A percentile compares a stretch with the other conserved stretches of the same genome.
These are phyloP conservation scores for Chloroclystis v-ata DNA, from an alignment of 2,888 invertebrate genomes.

Conservation along the genomic window DNA sequence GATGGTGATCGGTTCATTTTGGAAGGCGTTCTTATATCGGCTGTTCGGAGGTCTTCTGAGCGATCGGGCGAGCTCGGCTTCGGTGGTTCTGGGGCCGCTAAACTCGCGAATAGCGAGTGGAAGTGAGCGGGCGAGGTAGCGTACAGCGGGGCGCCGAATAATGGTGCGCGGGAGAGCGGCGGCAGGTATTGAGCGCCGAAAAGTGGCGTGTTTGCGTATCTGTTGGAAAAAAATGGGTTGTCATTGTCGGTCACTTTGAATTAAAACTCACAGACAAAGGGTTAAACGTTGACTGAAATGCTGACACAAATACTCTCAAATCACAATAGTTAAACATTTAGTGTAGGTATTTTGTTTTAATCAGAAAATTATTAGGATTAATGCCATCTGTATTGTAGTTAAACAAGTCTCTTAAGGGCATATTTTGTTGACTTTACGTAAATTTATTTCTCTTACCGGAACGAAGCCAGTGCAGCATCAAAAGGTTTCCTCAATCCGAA, in stretches of 20 bases:
- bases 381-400: no score
- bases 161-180: slow-evolving; percentile 55
- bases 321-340: no score
- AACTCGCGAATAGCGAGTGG: slow-evolving; percentile 90
- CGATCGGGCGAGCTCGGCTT: slow-evolving; percentile 60
- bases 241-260: not conserved
- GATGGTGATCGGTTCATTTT: slow-evolving; percentile 56
- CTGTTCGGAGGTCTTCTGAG: slow-evolving; percentile 37
- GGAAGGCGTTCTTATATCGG: slow-evolving; percentile 40
- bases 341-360: no score
- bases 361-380: no score
- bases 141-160: slow-evolving; percentile 68
- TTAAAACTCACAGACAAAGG: no score
- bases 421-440: no score
- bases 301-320: no score
- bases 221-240: slow-evolving; percentile 34
- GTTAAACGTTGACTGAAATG: no score
- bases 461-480: slow-evolving; percentile 83
- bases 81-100: slow-evolving; percentile 77
- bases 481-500: slow-evolving; percentile 86
- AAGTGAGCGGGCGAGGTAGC: slow-evolving; percentile 81
- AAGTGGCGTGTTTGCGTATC: slow-evolving; percentile 64
- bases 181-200: slow-evolving; percentile 67
- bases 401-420: no score
- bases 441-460: slow-evolving; percentile 74